Base-by-base conservation (phyloP, 2,113 vertebrate species). In the Falcunculus frontatus region DNA sequence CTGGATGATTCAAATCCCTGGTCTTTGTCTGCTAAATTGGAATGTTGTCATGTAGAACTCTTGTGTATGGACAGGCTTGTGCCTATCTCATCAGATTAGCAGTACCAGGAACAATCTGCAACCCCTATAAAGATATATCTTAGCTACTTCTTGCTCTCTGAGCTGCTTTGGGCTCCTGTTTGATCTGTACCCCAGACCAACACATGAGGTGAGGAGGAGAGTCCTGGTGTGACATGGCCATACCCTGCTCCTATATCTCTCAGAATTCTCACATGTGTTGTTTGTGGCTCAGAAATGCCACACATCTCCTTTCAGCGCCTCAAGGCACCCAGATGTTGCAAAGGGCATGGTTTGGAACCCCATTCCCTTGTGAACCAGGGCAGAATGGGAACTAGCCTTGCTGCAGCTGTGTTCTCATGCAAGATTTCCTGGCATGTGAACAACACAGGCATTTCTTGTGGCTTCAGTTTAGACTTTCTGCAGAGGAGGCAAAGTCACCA, bases 361-460 rank as follows among this genome's bases (percentile, higher is more conserved):
- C 46, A 16, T 39, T 94, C 39, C 47, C 39, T 44, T 33, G 70
- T 50, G 87, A 92, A 89, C 5, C 21, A 32, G 6, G 4, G 30
- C 30, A 65, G 67, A 94, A 63, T 49, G 67, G 57, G 72, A 90
- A 65, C 52, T 63, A 91, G 59, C 30, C 55, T 90, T 17, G 6
- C 20, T 70, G 76, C 93, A 96, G 79, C 88, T 96, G 80, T 87
- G 64, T 27, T 92, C 57, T 85, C 70, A 63, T 55, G 25, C 37
- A 62, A 76, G 49, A 15, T 79, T 89, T 87, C 37, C 33, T 87
- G 84, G 87, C 41, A 16, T 11, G 23, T 25, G 80, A 92, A 60
- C 41, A 75, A 15, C 64, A 46, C 11, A 73, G n/a, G 41, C 32
- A 52, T 85, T 96, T 79, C 53, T 91, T 0, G 10, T 76, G 65